phyloP scores from a whole-genome alignment of 2,113 vertebrate species.

The Lucifuga dentata region DNA sequence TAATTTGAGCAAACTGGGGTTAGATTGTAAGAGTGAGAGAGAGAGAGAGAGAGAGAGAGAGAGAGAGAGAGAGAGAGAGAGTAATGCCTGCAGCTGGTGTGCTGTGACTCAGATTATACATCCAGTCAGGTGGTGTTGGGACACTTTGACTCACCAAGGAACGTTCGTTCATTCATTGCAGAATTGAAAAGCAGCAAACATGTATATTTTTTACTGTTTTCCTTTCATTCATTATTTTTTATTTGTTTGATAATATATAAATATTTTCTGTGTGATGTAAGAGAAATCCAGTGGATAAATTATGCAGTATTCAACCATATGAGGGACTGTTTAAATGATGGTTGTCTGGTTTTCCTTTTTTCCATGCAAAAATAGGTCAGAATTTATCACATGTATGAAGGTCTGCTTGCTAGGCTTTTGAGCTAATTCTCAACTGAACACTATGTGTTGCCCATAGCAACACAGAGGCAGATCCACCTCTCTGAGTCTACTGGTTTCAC shows the following conservation, averaged over 20 bases:
- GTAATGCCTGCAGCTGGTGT: slow-evolving; percentile 43
- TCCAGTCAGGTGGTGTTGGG: slow-evolving; percentile 38
- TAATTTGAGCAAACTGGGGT: too few species aligned
- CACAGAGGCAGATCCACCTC: slow-evolving; percentile 70
- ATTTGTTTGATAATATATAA: background rate
- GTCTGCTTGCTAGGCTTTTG: slow-evolving; percentile 49
- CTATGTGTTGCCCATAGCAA: slow-evolving; percentile 80
- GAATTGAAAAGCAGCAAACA: slow-evolving; percentile 17
- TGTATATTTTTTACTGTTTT: background rate
- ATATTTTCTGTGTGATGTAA: too few species aligned
- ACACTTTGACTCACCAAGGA: slow-evolving; percentile 20
- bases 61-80: background rate
- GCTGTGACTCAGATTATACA: slow-evolving; percentile 63
- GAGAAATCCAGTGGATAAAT: background rate
- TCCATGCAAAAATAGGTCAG: slow-evolving; percentile 61
- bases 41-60: slow-evolving; percentile 36
- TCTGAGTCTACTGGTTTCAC: slow-evolving; percentile 66
- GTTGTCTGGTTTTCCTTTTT: too few species aligned
- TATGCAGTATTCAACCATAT: too few species aligned
- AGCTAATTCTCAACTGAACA: slow-evolving; percentile 47
- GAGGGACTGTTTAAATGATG: too few species aligned
- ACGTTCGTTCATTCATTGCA: slow-evolving; percentile 19
- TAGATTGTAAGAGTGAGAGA: slow-evolving; percentile 27
- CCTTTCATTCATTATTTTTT: background rate
- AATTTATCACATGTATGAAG: slow-evolving; percentile 55